phyloP scores from a whole-genome alignment of 2,888 invertebrate genomes.

The Campoplex capitator region DNA sequence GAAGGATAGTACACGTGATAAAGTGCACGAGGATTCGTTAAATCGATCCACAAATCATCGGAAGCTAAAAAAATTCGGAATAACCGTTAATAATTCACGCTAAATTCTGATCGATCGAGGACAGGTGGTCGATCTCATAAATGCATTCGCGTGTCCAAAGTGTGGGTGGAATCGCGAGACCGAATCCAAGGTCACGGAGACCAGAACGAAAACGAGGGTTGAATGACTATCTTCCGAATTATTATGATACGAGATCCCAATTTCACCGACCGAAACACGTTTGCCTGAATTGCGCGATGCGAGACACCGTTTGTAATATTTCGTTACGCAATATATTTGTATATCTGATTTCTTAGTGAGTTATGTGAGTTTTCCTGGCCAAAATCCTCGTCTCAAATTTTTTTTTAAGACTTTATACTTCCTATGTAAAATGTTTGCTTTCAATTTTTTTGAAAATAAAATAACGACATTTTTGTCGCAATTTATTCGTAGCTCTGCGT shows the following conservation, averaged over 20 bases:
- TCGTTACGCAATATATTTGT: not conserved
- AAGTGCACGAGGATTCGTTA: slow-evolving; percentile 14
- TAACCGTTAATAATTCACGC: slow-evolving; percentile 6
- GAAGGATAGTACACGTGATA: not conserved
- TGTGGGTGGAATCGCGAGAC: slow-evolving; percentile 56
- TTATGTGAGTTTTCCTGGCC: slow-evolving; percentile 11
- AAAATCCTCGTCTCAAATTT: not conserved
- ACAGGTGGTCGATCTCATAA: slow-evolving; percentile 69
- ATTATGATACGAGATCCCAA: not conserved
- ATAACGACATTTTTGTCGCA: not conserved
- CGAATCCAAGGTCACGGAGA: slow-evolving; percentile 67
- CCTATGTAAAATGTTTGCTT: not conserved
- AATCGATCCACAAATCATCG: slow-evolving; percentile 23
- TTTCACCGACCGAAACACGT: slow-evolving; percentile 27
- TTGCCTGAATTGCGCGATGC: not conserved
- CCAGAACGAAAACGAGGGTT: slow-evolving; percentile 60
- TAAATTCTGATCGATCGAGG: slow-evolving; percentile 69
- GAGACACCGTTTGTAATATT: slow-evolving; percentile 9
- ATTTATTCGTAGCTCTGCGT: not conserved
- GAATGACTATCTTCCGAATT: slow-evolving; percentile 65
- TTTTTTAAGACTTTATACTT: not conserved
- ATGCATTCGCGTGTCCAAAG: slow-evolving; percentile 58
- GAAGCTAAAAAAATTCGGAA: slow-evolving; percentile 5
- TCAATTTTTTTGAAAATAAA: not conserved
- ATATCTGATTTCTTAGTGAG: slow-evolving; percentile 2